Evolutionary conservation across 2,888 invertebrate species (phyloP).

Genomic region (Eilema griseolum): DNA sequence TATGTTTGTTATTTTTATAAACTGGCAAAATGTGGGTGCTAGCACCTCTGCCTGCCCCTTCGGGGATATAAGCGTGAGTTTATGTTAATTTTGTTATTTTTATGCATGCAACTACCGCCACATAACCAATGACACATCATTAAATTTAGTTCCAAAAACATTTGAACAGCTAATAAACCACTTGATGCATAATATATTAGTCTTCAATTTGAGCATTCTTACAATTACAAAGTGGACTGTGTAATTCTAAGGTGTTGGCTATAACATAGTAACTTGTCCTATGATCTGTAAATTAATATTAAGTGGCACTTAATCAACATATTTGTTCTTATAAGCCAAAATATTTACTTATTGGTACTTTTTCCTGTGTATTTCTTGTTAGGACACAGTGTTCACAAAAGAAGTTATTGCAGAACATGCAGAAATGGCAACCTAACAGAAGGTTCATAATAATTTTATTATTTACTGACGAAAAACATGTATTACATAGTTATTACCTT

Average conservation of each 20-base stretch:
- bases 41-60: too few species aligned
- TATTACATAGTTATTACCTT: background rate
- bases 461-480: conserved; percentile 6
- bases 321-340: background rate
- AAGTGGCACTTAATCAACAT: background rate
- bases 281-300: too few species aligned
- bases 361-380: background rate
- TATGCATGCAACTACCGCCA: background rate
- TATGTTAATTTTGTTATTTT: background rate
- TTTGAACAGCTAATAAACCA: background rate
- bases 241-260: background rate
- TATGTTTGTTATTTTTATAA: too few species aligned
- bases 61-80: too few species aligned
- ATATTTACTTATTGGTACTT: background rate
- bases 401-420: background rate
- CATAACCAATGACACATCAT: background rate
- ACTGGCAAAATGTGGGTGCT: too few species aligned
- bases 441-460: background rate
- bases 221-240: background rate
- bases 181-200: background rate
- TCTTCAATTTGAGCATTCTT: background rate
- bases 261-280: background rate
- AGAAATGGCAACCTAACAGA: background rate
- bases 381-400: background rate
- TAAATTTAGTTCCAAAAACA: background rate